Conservation (phyloP, 2,888 invertebrate species). For the Pocota personata region DNA sequence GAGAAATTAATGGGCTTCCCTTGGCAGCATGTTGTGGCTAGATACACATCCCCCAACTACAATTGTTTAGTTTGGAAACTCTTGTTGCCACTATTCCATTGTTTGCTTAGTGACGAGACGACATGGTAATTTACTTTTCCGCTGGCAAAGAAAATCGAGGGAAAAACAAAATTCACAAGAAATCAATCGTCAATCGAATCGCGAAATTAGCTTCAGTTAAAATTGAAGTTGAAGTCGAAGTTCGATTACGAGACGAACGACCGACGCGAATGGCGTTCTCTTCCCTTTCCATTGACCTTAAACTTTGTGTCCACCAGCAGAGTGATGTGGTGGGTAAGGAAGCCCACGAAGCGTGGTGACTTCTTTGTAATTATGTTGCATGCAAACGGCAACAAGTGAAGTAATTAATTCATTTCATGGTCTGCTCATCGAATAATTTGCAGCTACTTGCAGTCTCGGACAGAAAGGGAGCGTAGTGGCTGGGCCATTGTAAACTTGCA, state of each 20-base stretch:
- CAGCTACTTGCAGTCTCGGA: conserved; percentile 20
- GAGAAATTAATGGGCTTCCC: conserved; percentile 61
- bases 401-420: conserved; percentile 71
- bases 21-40: not conserved
- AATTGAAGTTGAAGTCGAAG: conserved; percentile 31
- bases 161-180: conserved; percentile 6
- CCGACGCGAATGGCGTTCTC: too few species aligned
- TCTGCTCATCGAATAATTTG: conserved; percentile 59
- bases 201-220: conserved; percentile 10
- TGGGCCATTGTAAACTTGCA: conserved; percentile 31
- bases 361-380: conserved; percentile 56
- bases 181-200: conserved; percentile 57
- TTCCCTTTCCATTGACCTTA: conserved; percentile 51
- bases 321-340: too few species aligned
- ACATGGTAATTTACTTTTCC: conserved; percentile 30
- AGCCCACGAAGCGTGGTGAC: conserved; percentile 60
- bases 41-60: not conserved
- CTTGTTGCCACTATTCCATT: conserved; percentile 39
- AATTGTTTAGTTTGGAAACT: not conserved
- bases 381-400: conserved; percentile 55
- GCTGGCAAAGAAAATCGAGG: not conserved
- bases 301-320: conserved; percentile 34
- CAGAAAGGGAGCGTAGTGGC: not conserved
- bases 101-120: conserved; percentile 27
- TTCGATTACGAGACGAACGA: conserved; percentile 28